Evolutionary conservation across 2,888 invertebrate genomes (phyloP), one percentile per base, ranked within the genome.

Genomic region (Apodemia hepburni): DNA sequence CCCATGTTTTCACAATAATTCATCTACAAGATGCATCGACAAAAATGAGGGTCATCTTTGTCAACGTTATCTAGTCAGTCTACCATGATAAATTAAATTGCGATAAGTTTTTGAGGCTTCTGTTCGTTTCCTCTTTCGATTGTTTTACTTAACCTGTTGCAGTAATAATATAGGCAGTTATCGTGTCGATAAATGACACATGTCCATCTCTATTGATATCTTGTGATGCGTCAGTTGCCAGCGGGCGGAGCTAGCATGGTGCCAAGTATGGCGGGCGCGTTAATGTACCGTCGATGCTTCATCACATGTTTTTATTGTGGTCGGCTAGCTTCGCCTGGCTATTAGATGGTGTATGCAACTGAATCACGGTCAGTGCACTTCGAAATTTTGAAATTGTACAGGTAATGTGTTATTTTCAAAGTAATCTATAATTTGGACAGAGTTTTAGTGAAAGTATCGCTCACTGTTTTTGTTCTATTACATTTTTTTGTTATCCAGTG

Each of bases 211-310:
- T 83, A 82, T 76, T 75, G 78, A 78, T 80, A 76, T 76, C 79
- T 76, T 70, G 76, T 76, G 79, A 74, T 76, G 75, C 74, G 73
- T 68, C 71, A 60, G 73, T 73, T 85, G 86, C 84, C 85, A 86
- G 80, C 79, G 73, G 87, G 87, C 82, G 87, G 84, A 76, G 87
- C 76, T 75, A 76, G 75, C 71, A 75, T 73, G 80, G 82, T 89
- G 89, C 89, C 90, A 91, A 90, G 80, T 87, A 91, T 91, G 89
- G 85, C 84, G 85, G 80, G 87, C 87, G 84, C 89, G 90, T 80
- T 91, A 91, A 89, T 91, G 86, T 87, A 86, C 74, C 85, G 77
- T 75, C 81, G 72, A 74, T 81, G 79, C 78, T 78, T 73, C 74
- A 72, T 80, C 79, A 81, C 80, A 78, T 85, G 81, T 84, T 85